Conservation (phyloP, 2,888 invertebrate species). For the Mesorhabditis spiculigera region DNA sequence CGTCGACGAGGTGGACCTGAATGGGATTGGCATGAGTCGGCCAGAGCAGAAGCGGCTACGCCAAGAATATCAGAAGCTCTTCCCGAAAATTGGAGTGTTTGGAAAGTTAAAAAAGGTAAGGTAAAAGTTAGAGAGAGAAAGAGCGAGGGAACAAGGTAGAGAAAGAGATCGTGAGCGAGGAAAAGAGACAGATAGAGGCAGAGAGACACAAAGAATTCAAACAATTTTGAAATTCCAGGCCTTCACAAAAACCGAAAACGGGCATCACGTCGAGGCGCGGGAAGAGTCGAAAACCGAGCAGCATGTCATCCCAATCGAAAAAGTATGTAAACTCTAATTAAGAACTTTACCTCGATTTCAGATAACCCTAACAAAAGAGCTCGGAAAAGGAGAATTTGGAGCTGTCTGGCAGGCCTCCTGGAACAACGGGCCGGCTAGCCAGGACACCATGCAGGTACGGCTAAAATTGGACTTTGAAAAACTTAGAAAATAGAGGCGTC, state of each 20-base stretch:
- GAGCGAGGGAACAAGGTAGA: background rate
- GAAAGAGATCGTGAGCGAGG: too few species aligned
- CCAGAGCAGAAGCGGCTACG: slow-evolving; percentile 87
- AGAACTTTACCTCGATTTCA: slow-evolving; percentile 11
- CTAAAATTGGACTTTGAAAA: too few species aligned
- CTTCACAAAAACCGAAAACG: slow-evolving; percentile 1
- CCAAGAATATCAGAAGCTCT: slow-evolving; percentile 88
- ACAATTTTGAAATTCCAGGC: background rate
- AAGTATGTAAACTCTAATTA: slow-evolving; percentile 13
- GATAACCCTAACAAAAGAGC: slow-evolving; percentile 76
- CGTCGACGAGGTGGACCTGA: slow-evolving; percentile 85
- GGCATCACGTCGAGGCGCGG: background rate
- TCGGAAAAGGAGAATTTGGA: slow-evolving; percentile 95
- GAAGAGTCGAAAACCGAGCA: slow-evolving; percentile 22
- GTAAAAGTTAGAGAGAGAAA: background rate
- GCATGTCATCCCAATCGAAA: slow-evolving; percentile 52
- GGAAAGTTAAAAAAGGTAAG: slow-evolving; percentile 44
- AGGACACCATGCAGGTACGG: slow-evolving; percentile 62
- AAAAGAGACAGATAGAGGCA: background rate
- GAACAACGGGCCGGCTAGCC: slow-evolving; percentile 60
- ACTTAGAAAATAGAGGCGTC: too few species aligned
- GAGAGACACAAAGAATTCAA: background rate
- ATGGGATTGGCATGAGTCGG: slow-evolving; percentile 72
- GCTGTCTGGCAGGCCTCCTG: slow-evolving; percentile 83
- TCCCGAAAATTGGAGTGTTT: slow-evolving; percentile 36